Evolutionary conservation across 2,113 vertebrate species (phyloP), one percentile per base, ranked within the genome.

Genomic region (Drymodes brunneopygia): DNA sequence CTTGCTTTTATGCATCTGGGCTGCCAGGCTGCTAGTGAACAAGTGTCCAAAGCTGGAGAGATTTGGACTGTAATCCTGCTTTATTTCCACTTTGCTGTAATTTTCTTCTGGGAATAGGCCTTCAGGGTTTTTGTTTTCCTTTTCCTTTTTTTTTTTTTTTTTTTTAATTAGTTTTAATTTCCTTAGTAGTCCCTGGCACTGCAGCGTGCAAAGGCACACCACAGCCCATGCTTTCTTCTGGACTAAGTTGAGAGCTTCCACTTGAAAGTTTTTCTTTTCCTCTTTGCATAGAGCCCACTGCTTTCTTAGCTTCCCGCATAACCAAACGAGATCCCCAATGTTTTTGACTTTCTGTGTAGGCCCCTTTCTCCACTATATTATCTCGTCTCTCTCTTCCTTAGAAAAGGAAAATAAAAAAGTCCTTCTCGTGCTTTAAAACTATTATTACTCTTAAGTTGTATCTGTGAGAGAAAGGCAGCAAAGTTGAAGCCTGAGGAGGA

Each of bases 241-340:
- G 36, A 33, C 62, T 77, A 64, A 88, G 87, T 15, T 83, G 61
- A 77, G 73, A 61, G 48, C 54, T 91, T 79, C 89, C 62, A 88
- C 85, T 86, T 53, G 21, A 86, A 96, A 95, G 92, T 95, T 95
- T 87, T 79, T 62, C 75, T 84, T 83, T 57, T 21, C 29, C 22
- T 60, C 60, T 71, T n/a, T n/a, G 51, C 85, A 2, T 3, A 58
- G 66, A 90, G 58, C 44, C 45, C 23, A 7, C 50, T 38, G 25
- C 71, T 54, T 66, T 3, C 50, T 44, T 44, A 35, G 67, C 53
- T 82, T 31, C 88, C 64, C 10, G 0, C 15, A 20, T 33, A 44
- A 48, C 24, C n/a, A 42, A 79, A n/a, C 2, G 2, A 62, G 50
- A 86, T 44, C 50, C 42, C 42, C 54, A 29, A 0, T 48, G 56